A percentile compares a stretch with the other conserved stretches of the same genome.
These are phyloP conservation scores for Dreissena rostriformis DNA, from an alignment of 1,140 invertebrate genomes.

Conservation along the genomic window DNA sequence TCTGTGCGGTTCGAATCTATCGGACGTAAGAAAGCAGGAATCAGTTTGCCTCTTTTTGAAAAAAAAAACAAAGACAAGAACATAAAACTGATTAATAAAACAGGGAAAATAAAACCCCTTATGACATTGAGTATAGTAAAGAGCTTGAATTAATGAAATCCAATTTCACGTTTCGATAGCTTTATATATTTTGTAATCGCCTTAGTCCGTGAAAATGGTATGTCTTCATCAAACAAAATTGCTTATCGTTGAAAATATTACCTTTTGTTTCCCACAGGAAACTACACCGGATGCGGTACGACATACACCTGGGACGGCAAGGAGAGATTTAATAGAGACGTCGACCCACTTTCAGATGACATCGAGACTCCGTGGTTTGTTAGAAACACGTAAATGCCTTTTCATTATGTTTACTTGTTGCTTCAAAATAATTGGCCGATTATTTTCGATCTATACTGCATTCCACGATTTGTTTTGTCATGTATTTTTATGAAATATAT, in stretches of 20 bases:
- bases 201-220: too few species aligned
- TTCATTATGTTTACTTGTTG: too few species aligned
- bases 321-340: conserved; percentile 18
- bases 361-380: conserved; percentile 54
- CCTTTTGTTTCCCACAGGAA: conserved; percentile 55
- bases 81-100: background rate
- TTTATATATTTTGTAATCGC: too few species aligned
- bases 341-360: conserved; percentile 55
- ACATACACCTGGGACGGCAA: conserved; percentile 32
- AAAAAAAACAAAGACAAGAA: too few species aligned
- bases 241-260: background rate
- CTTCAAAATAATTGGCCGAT: background rate
- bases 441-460: too few species aligned
- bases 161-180: too few species aligned
- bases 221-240: background rate
- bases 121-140: too few species aligned
- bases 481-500: too few species aligned
- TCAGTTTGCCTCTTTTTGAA: background rate
- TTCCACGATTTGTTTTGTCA: too few species aligned
- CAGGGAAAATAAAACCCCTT: background rate
- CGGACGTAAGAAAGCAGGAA: conserved; percentile 51
- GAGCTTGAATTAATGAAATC: too few species aligned
- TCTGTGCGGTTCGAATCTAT: conserved; percentile 50
- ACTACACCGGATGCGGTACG: conserved; percentile 57
- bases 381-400: background rate